Base-by-base conservation (phyloP, 2,113 vertebrate species). In the Mola mola region DNA sequence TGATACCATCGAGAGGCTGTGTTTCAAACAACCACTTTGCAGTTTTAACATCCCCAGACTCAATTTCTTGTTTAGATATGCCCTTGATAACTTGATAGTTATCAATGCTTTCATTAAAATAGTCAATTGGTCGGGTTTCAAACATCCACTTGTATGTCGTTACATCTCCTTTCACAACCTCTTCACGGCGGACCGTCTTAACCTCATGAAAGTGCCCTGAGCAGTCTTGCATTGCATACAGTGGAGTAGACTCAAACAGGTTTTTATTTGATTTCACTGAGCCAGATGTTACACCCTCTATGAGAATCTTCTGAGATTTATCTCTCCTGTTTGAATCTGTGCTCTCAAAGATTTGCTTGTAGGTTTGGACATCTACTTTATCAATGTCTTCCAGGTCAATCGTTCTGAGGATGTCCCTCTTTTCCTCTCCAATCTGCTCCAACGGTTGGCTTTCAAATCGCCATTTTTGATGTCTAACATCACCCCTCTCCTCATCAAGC, bases 1-100 rank as follows among this genome's bases (percentile, higher is more conserved):
- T 96, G 58, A 97, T 95, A 4, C 91, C 90, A 82, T 97, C 95
- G 49, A 97, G 91, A 69, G 95, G 93, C 74, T 96, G 95, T 4
- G 95, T 97, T 91, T 97, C 95, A 92, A 97, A 97, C 29, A 97
- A 83, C 95, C 95, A 97, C 72, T 95, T 96, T 24, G 94, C 95
- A 44, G 93, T 94, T 91, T 95, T 96, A 16, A 97, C 95, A 81
- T 95, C 94, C 25, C 95, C 95, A 12, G 94, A 90, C 77, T 94
- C 92, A 21, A 95, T 89, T 92, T 97, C 94, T 75, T 95, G 87
- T 73, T 95, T 94, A 46, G 95, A 95, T 83, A 97, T 95, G 26
- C 95, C 95, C 76, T 92, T 94, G 24, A 97, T 96, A 52, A 97
- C 83, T 84, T 95, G 93, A 68, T 92, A 95, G 81, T 94, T 94